Evolutionary conservation across 2,797 vertebrate species (phyloP), one percentile per base, ranked within the genome.

Genomic region (Sebastes reedi): DNA sequence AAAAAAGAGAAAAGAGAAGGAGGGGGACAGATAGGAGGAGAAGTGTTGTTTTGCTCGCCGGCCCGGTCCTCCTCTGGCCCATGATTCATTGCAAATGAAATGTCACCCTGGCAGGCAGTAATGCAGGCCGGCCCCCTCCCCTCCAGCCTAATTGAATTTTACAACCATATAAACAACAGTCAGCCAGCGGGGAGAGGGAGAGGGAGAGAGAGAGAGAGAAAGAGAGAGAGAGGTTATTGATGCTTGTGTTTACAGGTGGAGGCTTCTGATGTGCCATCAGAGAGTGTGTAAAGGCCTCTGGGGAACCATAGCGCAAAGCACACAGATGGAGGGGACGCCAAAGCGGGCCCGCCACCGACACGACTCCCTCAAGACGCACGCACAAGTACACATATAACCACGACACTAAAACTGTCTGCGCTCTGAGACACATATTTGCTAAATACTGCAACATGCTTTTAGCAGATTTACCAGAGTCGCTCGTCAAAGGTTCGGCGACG

Each of bases 31-130:
- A 88, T 67, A 81, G 83, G 56, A 74, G 72, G 46, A 77, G 85
- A 81, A 87, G 88, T 87, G 88, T 82, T 79, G 87, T 83, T 84
- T 67, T 84, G 84, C 85, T 85, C 78, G 67, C 83, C 52, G 67
- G 80, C 80, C 81, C 32, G 29, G 71, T 83, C 91, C 87, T 89
- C 77, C 89, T 88, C 86, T 80, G 85, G 88, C 87, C 95, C 92
- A 94, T 95, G 94, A 95, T 95, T 95, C 94, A 95, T 91, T 94
- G 93, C 95, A 95, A 95, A 95, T 95, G 92, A 95, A 94, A 95
- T 94, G 94, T 95, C 95, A 95, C 92, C 92, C 88, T 94, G 91
- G 93, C 92, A 93, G 94, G 92, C 94, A 87, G 90, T 92, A 94
- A 93, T 90, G 87, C 85, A 74, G 91, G 82, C 87, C 84, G 65